A percentile compares a stretch with the other conserved stretches of the same genome.
Evolutionary conservation across 2,113 vertebrate species (phyloP).

Genomic region (Carollia perspicillata): DNA sequence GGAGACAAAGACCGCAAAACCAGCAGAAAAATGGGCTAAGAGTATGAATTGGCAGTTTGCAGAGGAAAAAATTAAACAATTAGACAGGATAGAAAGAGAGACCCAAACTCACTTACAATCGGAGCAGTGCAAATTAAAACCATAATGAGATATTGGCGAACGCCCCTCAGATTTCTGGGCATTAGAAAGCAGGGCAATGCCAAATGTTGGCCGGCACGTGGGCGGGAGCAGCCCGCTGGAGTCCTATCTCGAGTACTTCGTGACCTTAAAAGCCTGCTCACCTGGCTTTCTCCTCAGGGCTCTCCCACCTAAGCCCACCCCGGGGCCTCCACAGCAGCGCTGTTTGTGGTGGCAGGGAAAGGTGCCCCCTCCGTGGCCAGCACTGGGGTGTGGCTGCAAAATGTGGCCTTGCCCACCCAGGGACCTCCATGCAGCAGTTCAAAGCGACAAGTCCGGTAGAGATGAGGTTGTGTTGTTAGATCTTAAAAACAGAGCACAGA

Average conservation of each 20-base stretch:
- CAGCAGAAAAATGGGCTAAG: neutral
- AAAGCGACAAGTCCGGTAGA: neutral
- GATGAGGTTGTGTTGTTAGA: neutral
- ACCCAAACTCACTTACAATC: neutral
- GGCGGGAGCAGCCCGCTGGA: neutral
- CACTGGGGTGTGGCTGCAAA: neutral
- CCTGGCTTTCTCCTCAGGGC: neutral
- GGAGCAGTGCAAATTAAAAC: neutral
- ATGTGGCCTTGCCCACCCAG: rapidly evolving
- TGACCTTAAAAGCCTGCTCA: neutral
- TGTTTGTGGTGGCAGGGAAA: neutral
- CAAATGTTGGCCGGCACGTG: rapidly evolving
- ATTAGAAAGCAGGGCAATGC: rapidly evolving
- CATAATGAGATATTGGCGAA: neutral
- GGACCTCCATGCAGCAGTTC: neutral
- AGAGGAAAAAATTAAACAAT: neutral
- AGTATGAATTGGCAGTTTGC: neutral
- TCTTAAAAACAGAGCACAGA: neutral
- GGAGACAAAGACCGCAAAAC: neutral
- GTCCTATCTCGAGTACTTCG: rapidly evolving
- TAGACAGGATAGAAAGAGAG: neutral
- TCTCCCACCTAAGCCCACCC: no score
- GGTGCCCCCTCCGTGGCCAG: neutral
- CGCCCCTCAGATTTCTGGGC: neutral
- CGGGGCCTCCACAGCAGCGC: neutral